Evolutionary conservation across 2,113 vertebrate genomes (phyloP).

Genomic region (Pachypanchax playfairii): DNA sequence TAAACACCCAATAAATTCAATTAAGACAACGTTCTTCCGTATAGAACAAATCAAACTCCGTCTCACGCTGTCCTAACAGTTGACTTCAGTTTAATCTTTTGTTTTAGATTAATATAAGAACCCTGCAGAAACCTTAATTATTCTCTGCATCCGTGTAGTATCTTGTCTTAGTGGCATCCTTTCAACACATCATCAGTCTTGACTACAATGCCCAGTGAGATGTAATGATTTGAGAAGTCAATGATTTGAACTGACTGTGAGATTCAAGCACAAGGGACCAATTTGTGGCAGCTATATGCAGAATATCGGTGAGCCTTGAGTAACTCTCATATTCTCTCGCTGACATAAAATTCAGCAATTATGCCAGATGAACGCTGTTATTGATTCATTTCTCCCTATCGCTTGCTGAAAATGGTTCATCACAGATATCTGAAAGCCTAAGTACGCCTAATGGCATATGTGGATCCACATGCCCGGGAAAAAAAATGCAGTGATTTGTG

Average conservation of each 20-base stretch:
- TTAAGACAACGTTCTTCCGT: conserved; percentile 87
- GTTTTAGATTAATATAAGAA: conserved; percentile 64
- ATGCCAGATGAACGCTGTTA: conserved; percentile 66
- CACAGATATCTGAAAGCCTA: conserved; percentile 35
- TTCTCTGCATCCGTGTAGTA: conserved; percentile 42
- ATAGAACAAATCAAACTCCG: conserved; percentile 36
- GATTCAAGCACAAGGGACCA: conserved; percentile 75
- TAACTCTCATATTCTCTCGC: conserved; percentile 60
- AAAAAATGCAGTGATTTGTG: conserved; percentile 62
- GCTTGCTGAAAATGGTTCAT: conserved; percentile 48
- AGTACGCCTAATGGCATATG: conserved; percentile 38
- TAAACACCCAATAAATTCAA: conserved; percentile 95
- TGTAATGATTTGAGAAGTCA: conserved; percentile 77
- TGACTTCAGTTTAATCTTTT: conserved; percentile 70
- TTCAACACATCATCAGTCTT: conserved; percentile 60
- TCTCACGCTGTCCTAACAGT: conserved; percentile 41
- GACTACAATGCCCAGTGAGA: conserved; percentile 62
- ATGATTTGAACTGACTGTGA: conserved; percentile 70
- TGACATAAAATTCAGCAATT: conserved; percentile 71
- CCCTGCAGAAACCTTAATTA: conserved; percentile 53
- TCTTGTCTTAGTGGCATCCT: conserved; percentile 51
- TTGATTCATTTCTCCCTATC: conserved; percentile 60
- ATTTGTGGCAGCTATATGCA: conserved; percentile 70
- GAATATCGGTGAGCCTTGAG: conserved; percentile 59
- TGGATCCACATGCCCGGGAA: conserved; percentile 66